These are phyloP conservation scores for Gasteruption jaculator DNA, from an alignment of 2,888 invertebrate species.

Conservation along the genomic window DNA sequence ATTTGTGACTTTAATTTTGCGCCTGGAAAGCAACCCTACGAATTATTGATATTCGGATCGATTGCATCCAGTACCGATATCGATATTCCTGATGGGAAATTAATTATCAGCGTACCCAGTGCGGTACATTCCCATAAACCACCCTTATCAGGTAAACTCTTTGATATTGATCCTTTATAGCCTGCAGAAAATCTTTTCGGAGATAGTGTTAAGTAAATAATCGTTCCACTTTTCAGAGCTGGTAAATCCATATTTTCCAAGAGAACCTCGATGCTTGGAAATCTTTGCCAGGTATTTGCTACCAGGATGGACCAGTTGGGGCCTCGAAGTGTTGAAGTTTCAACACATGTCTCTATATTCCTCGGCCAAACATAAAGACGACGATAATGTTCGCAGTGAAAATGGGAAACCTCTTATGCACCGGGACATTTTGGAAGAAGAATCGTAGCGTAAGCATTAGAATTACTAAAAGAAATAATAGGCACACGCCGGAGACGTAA, in stretches of 20 bases:
- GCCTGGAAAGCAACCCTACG: conserved; percentile 83
- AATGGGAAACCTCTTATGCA: too few species aligned
- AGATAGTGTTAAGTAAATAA: neutral
- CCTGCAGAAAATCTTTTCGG: conserved; percentile 3
- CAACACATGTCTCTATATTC: conserved; percentile 60
- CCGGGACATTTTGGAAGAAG: too few species aligned
- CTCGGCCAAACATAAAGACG: too few species aligned
- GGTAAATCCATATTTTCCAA: conserved; percentile 57
- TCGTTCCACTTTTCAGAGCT: conserved; percentile 66
- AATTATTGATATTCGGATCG: conserved; percentile 68
- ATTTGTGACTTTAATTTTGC: conserved; percentile 65
- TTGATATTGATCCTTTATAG: conserved; percentile 8
- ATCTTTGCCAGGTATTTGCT: conserved; percentile 88
- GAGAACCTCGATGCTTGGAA: conserved; percentile 69
- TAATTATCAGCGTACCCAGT: conserved; percentile 83
- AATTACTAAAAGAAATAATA: too few species aligned
- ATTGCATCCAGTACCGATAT: conserved; percentile 40
- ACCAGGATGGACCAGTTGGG: conserved; percentile 80
- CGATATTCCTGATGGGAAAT: conserved; percentile 53
- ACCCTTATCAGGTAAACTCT: conserved; percentile 65
- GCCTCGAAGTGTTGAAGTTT: conserved; percentile 80
- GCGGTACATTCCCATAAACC: conserved; percentile 95
- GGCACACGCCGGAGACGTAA: too few species aligned
- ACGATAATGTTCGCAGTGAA: too few species aligned
- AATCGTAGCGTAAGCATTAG: too few species aligned